These are phyloP conservation scores for Cladorhizidae sp. DNA, from an alignment of 37 sponge, comb jelly and placozoan genomes.

Conservation along the genomic window DNA sequence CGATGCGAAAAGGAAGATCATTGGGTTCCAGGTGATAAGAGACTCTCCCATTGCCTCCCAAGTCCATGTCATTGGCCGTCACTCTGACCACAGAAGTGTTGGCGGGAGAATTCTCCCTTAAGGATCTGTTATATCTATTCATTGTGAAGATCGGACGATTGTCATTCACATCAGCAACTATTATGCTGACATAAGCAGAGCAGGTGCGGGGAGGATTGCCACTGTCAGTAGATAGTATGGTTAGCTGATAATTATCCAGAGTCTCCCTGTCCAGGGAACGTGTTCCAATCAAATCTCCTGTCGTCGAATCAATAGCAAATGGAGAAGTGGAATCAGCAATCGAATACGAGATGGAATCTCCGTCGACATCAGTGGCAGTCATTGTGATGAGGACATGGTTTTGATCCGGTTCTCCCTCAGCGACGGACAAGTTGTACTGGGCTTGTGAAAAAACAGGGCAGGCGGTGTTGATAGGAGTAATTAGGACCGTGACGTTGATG, in stretches of 20 bases:
- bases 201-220: conserved; percentile 34
- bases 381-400: conserved; percentile 1
- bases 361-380: conserved; percentile 60
- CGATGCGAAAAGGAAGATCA: conserved; percentile 28
- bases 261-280: conserved; percentile 56
- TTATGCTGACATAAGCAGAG: conserved; percentile 11
- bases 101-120: conserved; percentile 33
- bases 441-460: conserved; percentile 20
- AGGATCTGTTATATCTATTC: background rate
- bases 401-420: conserved; percentile 2
- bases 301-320: conserved; percentile 20
- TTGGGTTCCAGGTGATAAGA: conserved; percentile 4
- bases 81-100: conserved; percentile 23
- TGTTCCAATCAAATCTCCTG: conserved; percentile 9
- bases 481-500: conserved; percentile 31
- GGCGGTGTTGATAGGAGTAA: conserved; percentile 29
- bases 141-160: conserved; percentile 34
- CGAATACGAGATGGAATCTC: background rate
- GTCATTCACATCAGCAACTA: conserved; percentile 63
- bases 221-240: conserved; percentile 50
- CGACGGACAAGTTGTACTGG: background rate
- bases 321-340: conserved; percentile 2
- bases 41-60: conserved; percentile 11
- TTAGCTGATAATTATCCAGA: conserved; percentile 8
- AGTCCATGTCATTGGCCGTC: conserved; percentile 59